Conservation (phyloP, 2,797 vertebrate species). For the Hephaestus fuliginosus region DNA sequence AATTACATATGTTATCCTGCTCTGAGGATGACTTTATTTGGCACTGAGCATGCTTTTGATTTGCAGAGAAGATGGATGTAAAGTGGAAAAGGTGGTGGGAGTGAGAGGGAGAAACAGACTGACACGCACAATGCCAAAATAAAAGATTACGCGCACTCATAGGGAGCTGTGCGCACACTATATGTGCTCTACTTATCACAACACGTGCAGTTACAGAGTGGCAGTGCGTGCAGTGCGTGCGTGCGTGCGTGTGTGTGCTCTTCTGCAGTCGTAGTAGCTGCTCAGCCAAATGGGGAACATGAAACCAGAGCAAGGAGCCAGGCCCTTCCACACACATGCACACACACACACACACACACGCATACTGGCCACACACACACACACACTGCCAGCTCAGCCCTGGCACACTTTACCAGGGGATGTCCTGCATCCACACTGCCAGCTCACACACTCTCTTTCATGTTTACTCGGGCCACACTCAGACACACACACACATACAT, state of each 20-base stretch:
- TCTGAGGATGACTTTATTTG: slow-evolving; percentile 24
- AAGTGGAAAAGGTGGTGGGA: slow-evolving; percentile 35
- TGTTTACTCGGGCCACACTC: slow-evolving; percentile 42
- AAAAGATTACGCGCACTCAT: slow-evolving; percentile 55
- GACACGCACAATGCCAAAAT: slow-evolving; percentile 43
- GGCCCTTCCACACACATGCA: slow-evolving; percentile 62
- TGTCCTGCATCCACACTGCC: slow-evolving; percentile 87
- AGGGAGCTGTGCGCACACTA: slow-evolving; percentile 7
- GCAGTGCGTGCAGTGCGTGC: slow-evolving; percentile 19
- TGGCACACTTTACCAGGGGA: slow-evolving; percentile 86
- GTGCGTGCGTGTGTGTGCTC: slow-evolving; percentile 63
- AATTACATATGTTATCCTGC: slow-evolving; percentile 35
- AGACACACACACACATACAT: slow-evolving; percentile 19
- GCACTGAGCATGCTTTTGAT: slow-evolving; percentile 28
- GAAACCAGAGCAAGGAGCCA: slow-evolving; percentile 87
- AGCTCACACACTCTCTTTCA: slow-evolving; percentile 74
- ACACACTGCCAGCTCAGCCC: slow-evolving; percentile 84
- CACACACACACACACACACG: slow-evolving; percentile 49
- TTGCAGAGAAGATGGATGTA: slow-evolving; percentile 22
- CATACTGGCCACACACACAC: slow-evolving; percentile 32
- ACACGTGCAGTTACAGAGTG: slow-evolving; percentile 11
- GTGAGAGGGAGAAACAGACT: slow-evolving; percentile 24
- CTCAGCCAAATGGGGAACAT: slow-evolving; percentile 91
- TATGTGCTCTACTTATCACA: slow-evolving; percentile 36
- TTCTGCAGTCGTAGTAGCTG: slow-evolving; percentile 85